Base-by-base conservation (phyloP, 2,113 vertebrate genomes). In the Ahaetulla prasina region DNA sequence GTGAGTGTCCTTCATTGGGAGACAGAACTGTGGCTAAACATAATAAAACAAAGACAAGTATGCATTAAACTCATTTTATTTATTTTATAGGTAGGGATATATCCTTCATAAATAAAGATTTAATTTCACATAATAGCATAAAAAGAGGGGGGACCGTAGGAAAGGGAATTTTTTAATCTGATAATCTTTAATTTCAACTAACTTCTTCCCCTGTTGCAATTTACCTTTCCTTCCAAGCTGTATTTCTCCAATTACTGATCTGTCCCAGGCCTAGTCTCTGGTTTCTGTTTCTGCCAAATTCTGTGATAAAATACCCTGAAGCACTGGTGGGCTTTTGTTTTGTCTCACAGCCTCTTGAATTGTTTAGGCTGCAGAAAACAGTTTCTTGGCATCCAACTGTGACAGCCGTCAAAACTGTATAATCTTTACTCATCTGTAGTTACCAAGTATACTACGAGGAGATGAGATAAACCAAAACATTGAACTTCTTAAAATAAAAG, bases 391-490 rank as follows among this genome's bases (percentile, higher is more conserved):
- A 95, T 90, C 7, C 74, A n/a, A 52, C 4, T 90, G 57, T 93
- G 84, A 85, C 2, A 49, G 55, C 16, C 87, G 80, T 93, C 92
- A 95, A 94, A 95, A 90, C 93, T 94, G 89, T 94, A 88, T 88
- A 93, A 94, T 8, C 4, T 95, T 95, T 95, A 88, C 18, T 93
- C 95, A 43, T 91, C 23, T 57, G 55, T 27, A 94, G 93, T 94
- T 94, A 92, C 9, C 92, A 96, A 93, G 39, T 93, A 7, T 90
- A 5, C 8, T 25, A 85, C 92, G 63, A 55, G 43, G 68, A 93
- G 93, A 1, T n/a, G 49, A 94, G 8, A n/a, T 91, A 92, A 20
- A 88, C 45, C 85, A 23, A 92, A 94, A 92, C 93, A 1, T 85
- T 4, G 5, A 92, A 92, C 90, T 90, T 93, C 30, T 89, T 60